A percentile compares a stretch with the other conserved stretches of the same genome.
phyloP scores from a whole-genome alignment of 2,888 invertebrate genomes.

The Nomada lathburiana region DNA sequence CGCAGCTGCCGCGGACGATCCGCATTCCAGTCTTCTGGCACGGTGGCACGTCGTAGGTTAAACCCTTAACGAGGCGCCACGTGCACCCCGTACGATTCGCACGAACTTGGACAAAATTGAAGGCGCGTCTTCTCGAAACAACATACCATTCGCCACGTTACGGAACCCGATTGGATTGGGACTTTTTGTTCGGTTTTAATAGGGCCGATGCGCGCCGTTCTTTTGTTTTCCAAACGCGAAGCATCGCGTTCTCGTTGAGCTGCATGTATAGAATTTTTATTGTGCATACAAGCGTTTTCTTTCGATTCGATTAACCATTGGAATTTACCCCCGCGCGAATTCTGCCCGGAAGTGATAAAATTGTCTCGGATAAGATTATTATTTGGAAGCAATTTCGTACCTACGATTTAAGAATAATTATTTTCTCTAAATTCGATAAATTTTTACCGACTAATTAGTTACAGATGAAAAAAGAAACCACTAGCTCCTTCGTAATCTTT shows the following conservation, averaged over 20 bases:
- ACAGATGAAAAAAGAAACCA: no score
- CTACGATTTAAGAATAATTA: no score
- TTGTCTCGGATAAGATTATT: no score
- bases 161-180: neutral
- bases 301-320: no score
- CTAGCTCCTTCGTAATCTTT: no score
- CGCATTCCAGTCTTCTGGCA: slow-evolving; percentile 63
- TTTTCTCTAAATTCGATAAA: no score
- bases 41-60: slow-evolving; percentile 64
- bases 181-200: slow-evolving; percentile 44
- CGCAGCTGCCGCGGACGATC: slow-evolving; percentile 66
- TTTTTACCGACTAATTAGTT: no score
- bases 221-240: neutral
- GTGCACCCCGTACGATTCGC: slow-evolving; percentile 47
- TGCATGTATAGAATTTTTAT: no score
- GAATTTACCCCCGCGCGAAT: no score
- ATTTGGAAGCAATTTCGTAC: no score
- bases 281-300: no score
- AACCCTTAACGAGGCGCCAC: slow-evolving; percentile 62
- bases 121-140: neutral
- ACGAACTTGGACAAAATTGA: slow-evolving; percentile 34
- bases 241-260: neutral
- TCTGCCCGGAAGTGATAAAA: no score
- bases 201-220: neutral
- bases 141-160: slow-evolving; percentile 36